phyloP scores from a whole-genome alignment of 2,113 vertebrate genomes.

The Peromyscus leucopus region DNA sequence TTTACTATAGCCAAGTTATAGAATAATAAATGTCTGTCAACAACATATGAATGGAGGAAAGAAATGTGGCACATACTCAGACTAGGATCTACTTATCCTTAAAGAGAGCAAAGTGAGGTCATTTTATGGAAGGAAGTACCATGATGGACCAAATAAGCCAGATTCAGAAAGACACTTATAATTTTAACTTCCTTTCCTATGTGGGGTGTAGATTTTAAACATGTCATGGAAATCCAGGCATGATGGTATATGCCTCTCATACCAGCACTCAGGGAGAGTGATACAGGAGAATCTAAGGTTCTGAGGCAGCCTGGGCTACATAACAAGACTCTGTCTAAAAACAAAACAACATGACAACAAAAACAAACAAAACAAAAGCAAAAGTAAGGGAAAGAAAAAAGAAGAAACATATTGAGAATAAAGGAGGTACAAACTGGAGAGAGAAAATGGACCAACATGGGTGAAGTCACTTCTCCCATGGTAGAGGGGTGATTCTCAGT shows the following conservation, averaged over 20 bases:
- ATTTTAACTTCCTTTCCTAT: background rate
- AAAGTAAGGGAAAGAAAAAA: background rate
- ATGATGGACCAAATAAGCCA: background rate
- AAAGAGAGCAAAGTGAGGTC: background rate
- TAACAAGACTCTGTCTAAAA: background rate
- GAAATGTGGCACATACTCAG: background rate
- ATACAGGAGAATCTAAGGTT: background rate
- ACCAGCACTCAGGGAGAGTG: background rate
- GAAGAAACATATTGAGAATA: background rate
- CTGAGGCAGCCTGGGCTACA: background rate
- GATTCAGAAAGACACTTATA: background rate
- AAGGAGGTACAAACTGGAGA: background rate
- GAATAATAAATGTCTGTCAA: background rate
- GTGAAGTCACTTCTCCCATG: too few relatives aligned
- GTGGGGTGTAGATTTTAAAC: background rate
- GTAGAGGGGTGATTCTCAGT: background rate
- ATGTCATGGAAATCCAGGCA: background rate
- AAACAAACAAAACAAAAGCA: background rate
- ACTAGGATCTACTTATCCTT: background rate
- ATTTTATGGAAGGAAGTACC: background rate
- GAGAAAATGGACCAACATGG: background rate
- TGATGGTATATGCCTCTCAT: too few relatives aligned
- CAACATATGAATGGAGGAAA: background rate
- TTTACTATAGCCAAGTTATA: background rate
- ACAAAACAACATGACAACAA: background rate